Conservation (phyloP, 2,888 invertebrate species). For the Melieria crassipennis region DNA sequence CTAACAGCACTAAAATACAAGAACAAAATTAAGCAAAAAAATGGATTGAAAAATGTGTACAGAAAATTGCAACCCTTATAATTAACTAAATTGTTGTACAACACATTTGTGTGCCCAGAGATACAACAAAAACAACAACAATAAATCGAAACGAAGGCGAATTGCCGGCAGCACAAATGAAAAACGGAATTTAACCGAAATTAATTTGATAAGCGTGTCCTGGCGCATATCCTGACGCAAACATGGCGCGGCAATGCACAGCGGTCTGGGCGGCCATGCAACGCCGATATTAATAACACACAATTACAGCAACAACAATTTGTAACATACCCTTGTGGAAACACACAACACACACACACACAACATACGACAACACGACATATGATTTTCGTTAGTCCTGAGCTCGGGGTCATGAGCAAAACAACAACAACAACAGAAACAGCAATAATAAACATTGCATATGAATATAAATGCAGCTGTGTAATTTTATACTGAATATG, state of each 20-base stretch:
- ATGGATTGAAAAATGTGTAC: neutral
- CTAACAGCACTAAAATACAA: slow-evolving; percentile 1
- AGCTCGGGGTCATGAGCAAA: too few species aligned
- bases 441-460: too few species aligned
- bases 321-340: neutral
- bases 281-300: neutral
- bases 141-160: neutral
- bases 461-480: too few species aligned
- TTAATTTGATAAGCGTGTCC: slow-evolving; percentile 36
- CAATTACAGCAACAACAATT: neutral
- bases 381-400: too few species aligned
- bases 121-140: slow-evolving; percentile 18
- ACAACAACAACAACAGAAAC: too few species aligned
- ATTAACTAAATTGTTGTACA: slow-evolving; percentile 9
- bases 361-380: neutral
- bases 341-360: slow-evolving; percentile 4
- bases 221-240: slow-evolving; percentile 1
- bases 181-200: slow-evolving; percentile 30
- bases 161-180: neutral
- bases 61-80: slow-evolving; percentile 24
- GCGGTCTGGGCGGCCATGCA: neutral
- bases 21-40: neutral
- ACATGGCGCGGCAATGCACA: neutral
- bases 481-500: too few species aligned
- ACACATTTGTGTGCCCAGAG: slow-evolving; percentile 13